Base-by-base conservation (phyloP, 2,888 invertebrate species). In the Ceraclea dissimilis region DNA sequence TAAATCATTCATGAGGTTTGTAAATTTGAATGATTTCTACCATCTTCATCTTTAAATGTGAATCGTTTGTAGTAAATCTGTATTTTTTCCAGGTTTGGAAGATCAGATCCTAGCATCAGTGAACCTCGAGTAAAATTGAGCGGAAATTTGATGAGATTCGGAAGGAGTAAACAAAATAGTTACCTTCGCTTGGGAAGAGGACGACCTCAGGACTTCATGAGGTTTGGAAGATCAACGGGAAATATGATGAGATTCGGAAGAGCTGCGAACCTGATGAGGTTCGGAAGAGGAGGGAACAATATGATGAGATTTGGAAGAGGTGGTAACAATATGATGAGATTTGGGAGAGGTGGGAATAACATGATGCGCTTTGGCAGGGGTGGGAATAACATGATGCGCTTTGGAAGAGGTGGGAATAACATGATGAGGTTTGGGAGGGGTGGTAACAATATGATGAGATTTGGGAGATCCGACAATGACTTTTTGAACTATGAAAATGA, bases 171-270 rank as follows among this genome's bases (percentile, higher is more conserved):
- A 31, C 46, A 44, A 18, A 49, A 57, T 16, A 49, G 68, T 52
- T 76, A 76, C 62, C 67, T 76, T 8, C 66, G 77, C 17, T 69
- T 76, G 1, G 77, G 76, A 2, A 68, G 77, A 49, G 54, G 54
- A 0, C 49, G 52, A 43, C 71, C 73, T 51, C 74, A 73, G 8
- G 76, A 74, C 61, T 79, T 79, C 65, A 72, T 79, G 61, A 67
- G 79, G 10, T 70, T 79, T n/a, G 79, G 78, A 1, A 68, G 78
- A 51, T 63, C 59, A 13, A 21, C 51, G 17, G 59, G 57, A 10
- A 63, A 63, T 34, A 46, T 63, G 55, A 56, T 63, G 51, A 49
- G 64, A 18, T 58, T 63, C 26, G 64, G 64, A 16, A 57, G 63
- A 39, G 52, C 55, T 8, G 52, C 43, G 5, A 62, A 62, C 21